Evolutionary conservation across 1,140 invertebrate species (phyloP).

Genomic region (Colletes gigas): DNA sequence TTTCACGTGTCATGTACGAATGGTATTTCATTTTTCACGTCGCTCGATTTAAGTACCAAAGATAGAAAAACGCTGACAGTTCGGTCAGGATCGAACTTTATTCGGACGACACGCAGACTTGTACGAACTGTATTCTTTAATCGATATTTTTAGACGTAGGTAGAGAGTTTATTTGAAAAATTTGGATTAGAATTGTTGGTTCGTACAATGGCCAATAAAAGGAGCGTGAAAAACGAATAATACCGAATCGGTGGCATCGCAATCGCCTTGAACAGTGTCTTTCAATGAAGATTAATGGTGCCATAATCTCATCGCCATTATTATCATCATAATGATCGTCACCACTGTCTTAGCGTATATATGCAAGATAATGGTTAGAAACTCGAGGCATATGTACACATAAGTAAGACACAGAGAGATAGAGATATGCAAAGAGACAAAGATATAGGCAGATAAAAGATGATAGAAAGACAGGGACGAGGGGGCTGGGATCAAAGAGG

Average conservation of each 20-base stretch:
- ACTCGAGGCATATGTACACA: constrained; percentile 55
- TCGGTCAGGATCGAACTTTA: background rate
- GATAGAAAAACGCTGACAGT: background rate
- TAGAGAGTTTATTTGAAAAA: too few relatives aligned
- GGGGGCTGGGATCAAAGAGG: constrained; percentile 17
- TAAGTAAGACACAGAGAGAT: constrained; percentile 45
- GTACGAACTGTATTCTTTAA: too few relatives aligned
- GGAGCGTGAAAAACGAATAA: constrained; percentile 54
- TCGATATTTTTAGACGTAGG: background rate
- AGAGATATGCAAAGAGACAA: constrained; percentile 47
- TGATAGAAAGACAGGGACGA: constrained; percentile 6
- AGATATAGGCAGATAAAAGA: constrained; percentile 36
- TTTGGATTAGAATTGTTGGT: background rate
- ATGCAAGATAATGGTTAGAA: constrained; percentile 58
- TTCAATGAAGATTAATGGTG: constrained; percentile 62
- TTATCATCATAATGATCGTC: constrained; percentile 66
- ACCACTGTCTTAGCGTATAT: constrained; percentile 20
- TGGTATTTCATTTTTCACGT: constrained; percentile 73
- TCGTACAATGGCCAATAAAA: background rate
- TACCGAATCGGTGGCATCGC: constrained; percentile 40
- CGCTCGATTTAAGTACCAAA: background rate
- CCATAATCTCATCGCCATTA: constrained; percentile 68
- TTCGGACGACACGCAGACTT: background rate
- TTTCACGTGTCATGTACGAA: constrained; percentile 62
- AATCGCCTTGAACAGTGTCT: constrained; percentile 35